Percentiles rank a stretch among this genome's conserved stretches.
phyloP scores from a whole-genome alignment of 2,888 invertebrate genomes.

The Drosophila testacea region DNA sequence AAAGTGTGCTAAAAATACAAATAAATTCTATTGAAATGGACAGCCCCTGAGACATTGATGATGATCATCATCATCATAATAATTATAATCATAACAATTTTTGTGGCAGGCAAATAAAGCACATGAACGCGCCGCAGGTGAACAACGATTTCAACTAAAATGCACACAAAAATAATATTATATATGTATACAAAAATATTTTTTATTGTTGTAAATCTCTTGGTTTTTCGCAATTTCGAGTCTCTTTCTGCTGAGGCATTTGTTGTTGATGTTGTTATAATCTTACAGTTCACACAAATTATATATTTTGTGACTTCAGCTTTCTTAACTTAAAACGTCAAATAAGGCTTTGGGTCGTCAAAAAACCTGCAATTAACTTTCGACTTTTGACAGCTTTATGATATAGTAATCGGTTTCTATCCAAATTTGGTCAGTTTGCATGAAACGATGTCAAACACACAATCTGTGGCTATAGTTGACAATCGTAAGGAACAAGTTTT shows the following conservation, averaged over 20 bases:
- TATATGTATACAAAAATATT: not conserved
- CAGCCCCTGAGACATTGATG: conserved; percentile 34
- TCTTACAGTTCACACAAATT: conserved; percentile 56
- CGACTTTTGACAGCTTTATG: too few species aligned
- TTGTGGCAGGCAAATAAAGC: conserved; percentile 21
- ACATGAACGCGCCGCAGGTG: conserved; percentile 45
- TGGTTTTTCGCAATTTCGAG: conserved; percentile 49
- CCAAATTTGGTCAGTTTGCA: too few species aligned
- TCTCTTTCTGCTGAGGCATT: conserved; percentile 13
- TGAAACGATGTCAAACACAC: too few species aligned
- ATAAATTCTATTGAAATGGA: conserved; percentile 54
- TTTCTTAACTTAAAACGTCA: not conserved
- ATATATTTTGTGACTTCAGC: conserved; percentile 19
- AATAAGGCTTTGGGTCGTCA: too few species aligned
- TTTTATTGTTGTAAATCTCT: not conserved
- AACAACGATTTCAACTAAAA: conserved; percentile 30
- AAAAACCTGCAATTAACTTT: too few species aligned
- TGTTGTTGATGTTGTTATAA: conserved; percentile 33
- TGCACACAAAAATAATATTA: conserved; percentile 22
- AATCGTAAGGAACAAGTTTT: too few species aligned
- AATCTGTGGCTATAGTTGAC: too few species aligned
- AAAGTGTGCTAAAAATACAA: conserved; percentile 57
- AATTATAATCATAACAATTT: conserved; percentile 19
- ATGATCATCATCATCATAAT: conserved; percentile 8
- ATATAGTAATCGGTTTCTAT: too few species aligned